Conservation (phyloP, 1,140 invertebrate species). For the Lepidurus packardi region DNA sequence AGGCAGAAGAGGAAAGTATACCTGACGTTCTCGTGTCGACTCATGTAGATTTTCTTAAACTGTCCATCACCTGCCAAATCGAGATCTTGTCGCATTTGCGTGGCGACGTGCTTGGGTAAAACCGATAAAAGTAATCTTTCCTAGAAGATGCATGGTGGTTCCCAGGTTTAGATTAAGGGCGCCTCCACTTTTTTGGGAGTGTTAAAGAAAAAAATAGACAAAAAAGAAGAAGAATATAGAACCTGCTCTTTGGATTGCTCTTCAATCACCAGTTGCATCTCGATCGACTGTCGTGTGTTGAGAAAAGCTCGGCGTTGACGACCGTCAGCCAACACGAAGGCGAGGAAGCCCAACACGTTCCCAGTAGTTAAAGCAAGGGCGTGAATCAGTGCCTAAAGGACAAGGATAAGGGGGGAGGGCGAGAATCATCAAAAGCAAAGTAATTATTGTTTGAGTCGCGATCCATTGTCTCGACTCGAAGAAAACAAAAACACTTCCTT, state of each 20-base stretch:
- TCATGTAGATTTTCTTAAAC: slow-evolving; percentile 97
- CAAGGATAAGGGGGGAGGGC: slow-evolving; percentile 34
- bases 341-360: slow-evolving; percentile 63
- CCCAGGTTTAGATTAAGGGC: no score
- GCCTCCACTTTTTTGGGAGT: neutral
- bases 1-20: slow-evolving; percentile 45
- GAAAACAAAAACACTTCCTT: no score
- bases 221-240: slow-evolving; percentile 34
- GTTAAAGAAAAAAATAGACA: neutral
- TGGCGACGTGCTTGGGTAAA: slow-evolving; percentile 87
- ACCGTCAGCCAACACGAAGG: slow-evolving; percentile 74
- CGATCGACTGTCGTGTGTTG: slow-evolving; percentile 83
- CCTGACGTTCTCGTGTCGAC: slow-evolving; percentile 92
- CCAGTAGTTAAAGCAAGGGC: slow-evolving; percentile 62
- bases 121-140: slow-evolving; percentile 84
- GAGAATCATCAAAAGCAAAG: no score
- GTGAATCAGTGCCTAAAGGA: slow-evolving; percentile 63
- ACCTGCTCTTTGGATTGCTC: slow-evolving; percentile 88
- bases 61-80: slow-evolving; percentile 78
- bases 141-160: slow-evolving; percentile 47
- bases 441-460: no score
- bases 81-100: slow-evolving; percentile 86
- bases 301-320: slow-evolving; percentile 81
- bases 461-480: no score
- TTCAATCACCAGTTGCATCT: slow-evolving; percentile 85